Conservation (phyloP, 2,797 vertebrate genomes). For the Gephyroberyx darwinii region DNA sequence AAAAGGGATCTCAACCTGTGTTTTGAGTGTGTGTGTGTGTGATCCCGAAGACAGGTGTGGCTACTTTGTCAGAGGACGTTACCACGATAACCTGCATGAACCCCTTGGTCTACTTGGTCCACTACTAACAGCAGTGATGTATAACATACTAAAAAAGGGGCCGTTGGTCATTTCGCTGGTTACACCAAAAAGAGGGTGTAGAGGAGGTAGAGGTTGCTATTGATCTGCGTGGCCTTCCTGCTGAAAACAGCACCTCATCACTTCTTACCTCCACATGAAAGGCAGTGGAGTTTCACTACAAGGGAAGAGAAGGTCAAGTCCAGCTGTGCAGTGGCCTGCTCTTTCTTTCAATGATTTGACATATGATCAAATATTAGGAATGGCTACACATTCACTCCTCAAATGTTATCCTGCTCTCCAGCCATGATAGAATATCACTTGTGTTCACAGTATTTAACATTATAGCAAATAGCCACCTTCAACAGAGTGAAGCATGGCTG, state of each 20-base stretch:
- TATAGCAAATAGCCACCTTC: no score
- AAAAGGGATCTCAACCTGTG: no score
- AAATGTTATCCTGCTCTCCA: no score
- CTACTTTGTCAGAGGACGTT: no score
- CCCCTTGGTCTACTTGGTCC: not conserved
- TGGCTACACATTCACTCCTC: no score
- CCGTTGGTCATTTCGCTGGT: conserved; percentile 32
- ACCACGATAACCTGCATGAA: not conserved
- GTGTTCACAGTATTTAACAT: no score
- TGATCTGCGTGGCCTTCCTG: conserved; percentile 3
- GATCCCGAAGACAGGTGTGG: no score
- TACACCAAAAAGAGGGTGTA: conserved; percentile 29
- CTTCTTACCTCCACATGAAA: not conserved
- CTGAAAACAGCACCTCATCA: conserved; percentile 1
- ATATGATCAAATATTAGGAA: no score
- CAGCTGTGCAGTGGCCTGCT: no score
- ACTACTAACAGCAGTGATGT: not conserved
- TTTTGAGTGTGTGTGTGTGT: not conserved
- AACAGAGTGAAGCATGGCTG: not conserved
- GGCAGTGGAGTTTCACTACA: not conserved
- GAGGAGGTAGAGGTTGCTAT: not conserved
- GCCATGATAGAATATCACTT: no score
- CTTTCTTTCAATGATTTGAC: no score
- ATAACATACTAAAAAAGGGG: conserved; percentile 28
- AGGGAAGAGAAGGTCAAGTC: not conserved